A percentile compares a stretch with the other conserved stretches of the same genome.
These are phyloP conservation scores for Tridacna crocea DNA, from an alignment of 2,888 invertebrate genomes.

Conservation along the genomic window DNA sequence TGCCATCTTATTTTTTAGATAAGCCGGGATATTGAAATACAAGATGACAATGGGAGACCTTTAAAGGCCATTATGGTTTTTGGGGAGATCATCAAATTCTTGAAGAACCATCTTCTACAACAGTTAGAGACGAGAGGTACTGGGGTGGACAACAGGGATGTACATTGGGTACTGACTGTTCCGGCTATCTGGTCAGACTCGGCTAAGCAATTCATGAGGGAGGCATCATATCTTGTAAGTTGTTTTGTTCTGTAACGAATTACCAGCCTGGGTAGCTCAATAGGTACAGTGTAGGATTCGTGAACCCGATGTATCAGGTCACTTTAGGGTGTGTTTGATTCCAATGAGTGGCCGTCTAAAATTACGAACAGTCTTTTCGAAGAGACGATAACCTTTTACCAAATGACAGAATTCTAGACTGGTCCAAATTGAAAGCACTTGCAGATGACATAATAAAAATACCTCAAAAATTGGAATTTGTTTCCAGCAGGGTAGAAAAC, in stretches of 20 bases:
- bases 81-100: conserved; percentile 55
- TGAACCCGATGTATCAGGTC: no score
- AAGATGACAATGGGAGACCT: conserved; percentile 52
- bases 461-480: no score
- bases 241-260: not conserved
- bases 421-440: no score
- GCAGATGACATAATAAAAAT: no score
- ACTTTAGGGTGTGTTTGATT: no score
- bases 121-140: conserved; percentile 55
- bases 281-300: no score
- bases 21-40: conserved; percentile 38
- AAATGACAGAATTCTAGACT: no score
- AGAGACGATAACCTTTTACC: no score
- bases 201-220: conserved; percentile 70
- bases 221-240: conserved; percentile 62
- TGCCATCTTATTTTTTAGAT: conserved; percentile 13
- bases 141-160: conserved; percentile 58
- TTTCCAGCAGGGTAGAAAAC: no score
- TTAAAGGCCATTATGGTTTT: conserved; percentile 61
- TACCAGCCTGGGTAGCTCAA: no score
- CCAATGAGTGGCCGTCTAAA: no score
- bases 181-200: conserved; percentile 69
- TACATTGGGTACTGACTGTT: conserved; percentile 68
- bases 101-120: conserved; percentile 61
- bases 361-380: no score